phyloP scores from a whole-genome alignment of 2,888 invertebrate species.

The Hemistola chrysoprasaria region DNA sequence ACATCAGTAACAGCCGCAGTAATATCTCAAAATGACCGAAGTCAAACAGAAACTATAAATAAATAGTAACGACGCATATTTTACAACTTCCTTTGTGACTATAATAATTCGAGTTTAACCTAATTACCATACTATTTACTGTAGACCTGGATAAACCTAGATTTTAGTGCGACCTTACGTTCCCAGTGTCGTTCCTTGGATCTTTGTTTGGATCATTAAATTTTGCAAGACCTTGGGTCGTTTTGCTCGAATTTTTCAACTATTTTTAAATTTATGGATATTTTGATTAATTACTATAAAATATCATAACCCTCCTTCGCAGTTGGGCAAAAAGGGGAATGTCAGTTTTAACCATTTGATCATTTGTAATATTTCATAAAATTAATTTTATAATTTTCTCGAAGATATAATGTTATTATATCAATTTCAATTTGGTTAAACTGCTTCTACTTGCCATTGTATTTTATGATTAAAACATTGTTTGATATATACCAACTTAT shows the following conservation, averaged over 20 bases:
- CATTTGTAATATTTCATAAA: too few species aligned
- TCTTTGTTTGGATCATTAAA: conserved; percentile 11
- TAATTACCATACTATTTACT: conserved; percentile 14
- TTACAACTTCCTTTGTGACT: conserved; percentile 18
- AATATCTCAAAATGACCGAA: not conserved
- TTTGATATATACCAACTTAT: too few species aligned
- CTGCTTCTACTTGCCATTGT: too few species aligned
- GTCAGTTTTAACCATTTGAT: too few species aligned
- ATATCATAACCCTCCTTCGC: too few species aligned
- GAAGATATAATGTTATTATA: too few species aligned
- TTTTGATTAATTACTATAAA: too few species aligned
- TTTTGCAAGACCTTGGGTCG: conserved; percentile 18
- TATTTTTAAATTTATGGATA: conserved; percentile 2
- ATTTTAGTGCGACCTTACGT: conserved; percentile 1
- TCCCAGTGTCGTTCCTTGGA: conserved; percentile 2
- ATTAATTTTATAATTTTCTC: too few species aligned
- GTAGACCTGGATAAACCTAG: not conserved
- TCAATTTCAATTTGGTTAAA: too few species aligned
- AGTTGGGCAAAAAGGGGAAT: too few species aligned
- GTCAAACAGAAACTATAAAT: not conserved
- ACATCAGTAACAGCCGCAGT: too few species aligned
- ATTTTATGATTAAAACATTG: too few species aligned
- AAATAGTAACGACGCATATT: conserved; percentile 1
- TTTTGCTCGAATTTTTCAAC: not conserved
- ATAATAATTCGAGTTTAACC: conserved; percentile 5